phyloP scores from a whole-genome alignment of 2,113 vertebrate species.

The Eurystomus gularis region DNA sequence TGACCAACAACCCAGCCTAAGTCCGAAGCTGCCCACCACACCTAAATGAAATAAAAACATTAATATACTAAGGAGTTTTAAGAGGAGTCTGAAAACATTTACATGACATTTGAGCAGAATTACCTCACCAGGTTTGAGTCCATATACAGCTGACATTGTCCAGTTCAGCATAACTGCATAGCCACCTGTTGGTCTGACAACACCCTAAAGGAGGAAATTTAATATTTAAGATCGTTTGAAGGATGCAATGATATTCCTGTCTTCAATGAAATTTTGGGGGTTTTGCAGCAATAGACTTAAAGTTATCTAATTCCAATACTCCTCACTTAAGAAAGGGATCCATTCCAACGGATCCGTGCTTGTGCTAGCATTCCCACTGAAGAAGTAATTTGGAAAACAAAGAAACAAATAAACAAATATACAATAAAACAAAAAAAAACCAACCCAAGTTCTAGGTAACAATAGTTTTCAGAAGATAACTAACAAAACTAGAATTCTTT shows the following conservation, averaged over 20 bases:
- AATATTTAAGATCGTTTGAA: neutral
- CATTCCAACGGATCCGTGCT: neutral
- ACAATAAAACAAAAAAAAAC: neutral
- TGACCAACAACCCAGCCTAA: slow-evolving; percentile 98
- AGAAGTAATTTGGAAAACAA: neutral
- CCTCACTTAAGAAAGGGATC: neutral
- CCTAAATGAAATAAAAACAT: slow-evolving; percentile 73
- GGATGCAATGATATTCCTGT: neutral
- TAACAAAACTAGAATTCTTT: neutral
- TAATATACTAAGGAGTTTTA: neutral
- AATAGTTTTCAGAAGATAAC: neutral
- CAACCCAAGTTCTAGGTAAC: neutral
- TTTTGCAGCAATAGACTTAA: neutral
- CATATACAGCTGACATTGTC: slow-evolving; percentile 95
- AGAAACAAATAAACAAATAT: neutral
- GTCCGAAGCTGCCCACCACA: slow-evolving; percentile 98
- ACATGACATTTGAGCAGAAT: slow-evolving; percentile 35
- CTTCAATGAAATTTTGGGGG: neutral
- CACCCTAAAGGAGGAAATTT: slow-evolving; percentile 77
- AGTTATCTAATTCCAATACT: neutral
- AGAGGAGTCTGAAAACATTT: neutral
- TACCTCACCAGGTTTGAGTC: slow-evolving; percentile 92
- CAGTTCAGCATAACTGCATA: slow-evolving; percentile 96
- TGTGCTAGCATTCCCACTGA: neutral
- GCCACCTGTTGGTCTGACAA: slow-evolving; percentile 91